Conservation (phyloP, 1,140 invertebrate species). For the Armadillidium nasatum region DNA sequence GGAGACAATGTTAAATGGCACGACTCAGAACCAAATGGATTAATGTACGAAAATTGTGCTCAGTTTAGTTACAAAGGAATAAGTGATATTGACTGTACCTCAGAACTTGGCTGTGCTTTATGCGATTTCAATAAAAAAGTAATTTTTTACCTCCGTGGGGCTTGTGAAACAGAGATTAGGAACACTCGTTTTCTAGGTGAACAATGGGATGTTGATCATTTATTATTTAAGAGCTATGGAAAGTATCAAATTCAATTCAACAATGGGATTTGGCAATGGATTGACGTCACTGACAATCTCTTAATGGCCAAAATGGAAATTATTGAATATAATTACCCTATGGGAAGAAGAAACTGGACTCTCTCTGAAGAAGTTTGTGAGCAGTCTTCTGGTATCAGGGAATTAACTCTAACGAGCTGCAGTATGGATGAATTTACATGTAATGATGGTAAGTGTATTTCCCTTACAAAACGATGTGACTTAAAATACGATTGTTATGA, state of each 20-base stretch:
- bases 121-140: slow-evolving; percentile 2
- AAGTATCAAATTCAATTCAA: slow-evolving; percentile 3
- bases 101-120: neutral
- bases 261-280: too few species aligned
- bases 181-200: slow-evolving; percentile 11
- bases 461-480: too few species aligned
- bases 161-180: slow-evolving; percentile 17
- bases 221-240: slow-evolving; percentile 16
- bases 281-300: too few species aligned
- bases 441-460: too few species aligned
- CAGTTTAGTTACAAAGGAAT: neutral
- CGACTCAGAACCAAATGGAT: slow-evolving; percentile 12
- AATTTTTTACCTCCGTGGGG: slow-evolving; percentile 8
- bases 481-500: too few species aligned
- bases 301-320: too few species aligned
- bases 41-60: neutral
- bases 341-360: too few species aligned
- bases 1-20: neutral
- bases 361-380: too few species aligned
- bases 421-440: too few species aligned
- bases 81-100: neutral
- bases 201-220: neutral
- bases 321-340: too few species aligned
- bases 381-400: too few species aligned
- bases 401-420: too few species aligned